Evolutionary conservation across 2,888 invertebrate species (phyloP).

Genomic region (Ceramica pisi): DNA sequence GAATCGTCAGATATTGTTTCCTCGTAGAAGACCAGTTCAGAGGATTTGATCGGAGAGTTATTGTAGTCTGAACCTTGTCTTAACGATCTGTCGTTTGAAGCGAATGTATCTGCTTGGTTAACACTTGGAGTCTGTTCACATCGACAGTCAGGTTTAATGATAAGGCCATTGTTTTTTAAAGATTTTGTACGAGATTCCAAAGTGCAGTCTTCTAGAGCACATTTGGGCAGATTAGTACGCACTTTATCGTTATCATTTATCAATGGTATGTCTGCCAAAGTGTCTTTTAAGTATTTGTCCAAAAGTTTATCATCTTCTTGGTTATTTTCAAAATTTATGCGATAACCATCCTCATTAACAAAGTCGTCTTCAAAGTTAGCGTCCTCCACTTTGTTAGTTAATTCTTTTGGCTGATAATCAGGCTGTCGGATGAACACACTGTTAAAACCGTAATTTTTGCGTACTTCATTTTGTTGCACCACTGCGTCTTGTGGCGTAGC

Average conservation of each 20-base stretch:
- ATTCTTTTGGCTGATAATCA: slow-evolving; percentile 21
- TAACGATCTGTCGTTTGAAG: slow-evolving; percentile 43
- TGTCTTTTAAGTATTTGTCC: slow-evolving; percentile 60
- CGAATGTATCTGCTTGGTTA: slow-evolving; percentile 34
- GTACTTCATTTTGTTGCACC: slow-evolving; percentile 11
- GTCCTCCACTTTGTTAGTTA: slow-evolving; percentile 21
- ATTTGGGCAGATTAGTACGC: slow-evolving; percentile 42
- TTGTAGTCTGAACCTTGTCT: slow-evolving; percentile 34
- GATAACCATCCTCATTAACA: slow-evolving; percentile 29
- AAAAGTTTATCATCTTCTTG: slow-evolving; percentile 59
- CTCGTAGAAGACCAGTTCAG: slow-evolving; percentile 58
- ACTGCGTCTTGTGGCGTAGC: slow-evolving; percentile 18
- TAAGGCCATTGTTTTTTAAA: slow-evolving; percentile 1
- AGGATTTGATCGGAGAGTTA: slow-evolving; percentile 13
- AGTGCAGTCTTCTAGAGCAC: slow-evolving; percentile 63
- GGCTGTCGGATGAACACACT: slow-evolving; percentile 19
- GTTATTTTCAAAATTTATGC: slow-evolving; percentile 29
- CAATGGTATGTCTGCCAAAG: slow-evolving; percentile 43
- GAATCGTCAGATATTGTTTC: slow-evolving; percentile 49
- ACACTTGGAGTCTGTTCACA: slow-evolving; percentile 49
- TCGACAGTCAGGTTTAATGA: slow-evolving; percentile 59
- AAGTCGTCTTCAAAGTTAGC: slow-evolving; percentile 31
- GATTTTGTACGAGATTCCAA: slow-evolving; percentile 20
- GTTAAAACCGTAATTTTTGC: slow-evolving; percentile 44
- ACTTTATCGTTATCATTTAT: slow-evolving; percentile 36